Evolutionary conservation across 2,888 invertebrate species (phyloP), one percentile per base, ranked within the genome.

Genomic region (Rhagium mordax): DNA sequence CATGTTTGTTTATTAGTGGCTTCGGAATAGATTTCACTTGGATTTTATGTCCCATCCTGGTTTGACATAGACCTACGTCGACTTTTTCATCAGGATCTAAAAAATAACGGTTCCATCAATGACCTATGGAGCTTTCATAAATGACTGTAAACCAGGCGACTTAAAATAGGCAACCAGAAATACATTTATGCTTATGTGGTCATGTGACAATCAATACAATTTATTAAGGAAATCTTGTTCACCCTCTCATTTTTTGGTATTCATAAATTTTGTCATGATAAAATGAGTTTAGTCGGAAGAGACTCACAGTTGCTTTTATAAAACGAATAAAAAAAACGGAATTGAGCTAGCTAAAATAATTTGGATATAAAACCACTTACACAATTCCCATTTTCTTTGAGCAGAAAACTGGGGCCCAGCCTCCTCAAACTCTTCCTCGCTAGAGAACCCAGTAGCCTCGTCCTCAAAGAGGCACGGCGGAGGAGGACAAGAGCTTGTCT

Each of bases 21-120:
- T 78, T 70, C 0, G 87, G 88, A 18, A 88, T 79, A 3, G 74
- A 85, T 62, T 90, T 88, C 70, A 92, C 89, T 84, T 91, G 89
- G 81, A 93, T 89, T 78, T 85, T 84, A 8, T 87, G 89, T n/a
- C 91, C 90, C 81, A 89, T 88, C 76, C 87, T 89, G 0, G 93
- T 92, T 72, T 87, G 85, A 80, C 90, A 90, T 8, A 85, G 80
- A 0, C 85, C 82, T 5, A 89, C 74, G 72, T 88, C 86, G 6
- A 89, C 72, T 55, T 86, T 84, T 78, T 88, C 86, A 55, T 82
- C 86, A 0, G 85, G 80, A 80, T 82, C 87, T 87, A 70, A 33
- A 79, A 76, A 10, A 71, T 59, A 57, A 53, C 3, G 20, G 57
- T 4, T 24, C 24, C 8, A 59, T 16, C 18, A 59, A 41, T 21